Conservation (phyloP, 2,888 invertebrate genomes). For the Xylocampa areola region DNA sequence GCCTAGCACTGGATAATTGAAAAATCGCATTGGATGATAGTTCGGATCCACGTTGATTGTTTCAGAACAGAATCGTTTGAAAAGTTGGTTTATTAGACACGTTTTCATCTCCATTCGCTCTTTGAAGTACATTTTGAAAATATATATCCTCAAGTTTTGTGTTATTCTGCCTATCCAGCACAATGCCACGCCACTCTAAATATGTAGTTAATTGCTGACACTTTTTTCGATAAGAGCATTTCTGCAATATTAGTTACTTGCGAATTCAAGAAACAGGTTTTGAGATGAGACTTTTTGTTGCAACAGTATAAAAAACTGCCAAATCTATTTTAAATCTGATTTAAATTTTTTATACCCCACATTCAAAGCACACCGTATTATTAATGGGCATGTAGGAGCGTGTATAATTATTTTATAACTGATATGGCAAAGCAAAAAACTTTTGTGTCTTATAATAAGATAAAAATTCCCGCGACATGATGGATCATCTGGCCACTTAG, state of each 20-base stretch:
- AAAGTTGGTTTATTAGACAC: conserved; percentile 17
- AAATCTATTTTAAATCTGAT: background rate
- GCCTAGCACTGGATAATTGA: conserved; percentile 42
- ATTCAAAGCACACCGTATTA: conserved; percentile 9
- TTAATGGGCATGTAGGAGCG: conserved; percentile 1
- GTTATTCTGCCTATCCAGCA: no score
- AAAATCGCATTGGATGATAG: conserved; percentile 41
- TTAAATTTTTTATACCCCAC: conserved; percentile 7
- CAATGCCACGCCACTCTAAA: no score
- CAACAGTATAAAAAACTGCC: background rate
- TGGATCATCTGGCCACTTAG: no score
- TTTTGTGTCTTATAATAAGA: no score
- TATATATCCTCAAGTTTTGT: no score
- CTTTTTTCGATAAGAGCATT: no score
- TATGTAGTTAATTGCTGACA: no score
- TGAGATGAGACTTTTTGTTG: background rate
- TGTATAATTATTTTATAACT: background rate
- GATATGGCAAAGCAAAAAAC: conserved; percentile 3
- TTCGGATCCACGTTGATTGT: conserved; percentile 22
- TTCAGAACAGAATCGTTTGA: conserved; percentile 21
- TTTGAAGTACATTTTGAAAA: no score
- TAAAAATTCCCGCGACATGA: no score
- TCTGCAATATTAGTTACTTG: no score
- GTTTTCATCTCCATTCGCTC: background rate
- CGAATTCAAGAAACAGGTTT: background rate